Base-by-base conservation (phyloP, 2,797 vertebrate species). In the Pipistrellus nathusii region DNA sequence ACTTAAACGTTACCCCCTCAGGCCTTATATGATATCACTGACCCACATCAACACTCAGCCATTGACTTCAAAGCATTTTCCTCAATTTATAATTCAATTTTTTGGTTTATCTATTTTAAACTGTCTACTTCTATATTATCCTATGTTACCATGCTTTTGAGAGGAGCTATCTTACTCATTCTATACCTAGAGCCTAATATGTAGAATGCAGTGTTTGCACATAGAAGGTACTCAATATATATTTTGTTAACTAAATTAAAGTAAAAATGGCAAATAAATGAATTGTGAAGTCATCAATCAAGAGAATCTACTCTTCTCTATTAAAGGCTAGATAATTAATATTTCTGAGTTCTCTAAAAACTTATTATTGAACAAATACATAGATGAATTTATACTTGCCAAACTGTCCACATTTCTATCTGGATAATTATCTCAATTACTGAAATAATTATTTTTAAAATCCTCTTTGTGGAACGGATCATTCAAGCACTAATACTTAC, bases 401-500 rank as follows among this genome's bases (percentile, higher is more conserved):
- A 84, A 85, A 84, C 38, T 95, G 44, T 73, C 32, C 35, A 92
- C 23, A 95, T 68, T 85, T 71, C 51, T 38, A 86, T 64, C n/a
- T 90, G 18, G 44, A 84, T 85, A 92, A 90, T 68, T 15, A 14
- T 53, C 86, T 62, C n/a, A 80, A 89, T 55, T 81, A 92, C 0
- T 78, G 17, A 95, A 89, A 81, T 93, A 90, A 85, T 25, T 93
- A 12, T 38, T 62, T 62, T 62, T 64, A 41, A 94, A 80, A 44
- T 85, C 46, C 20, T 88, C 82, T 95, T 88, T 72, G 55, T 41
- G 72, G 30, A 90, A 86, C 69, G 44, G 89, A 53, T 2, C 90
- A 32, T 87, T 92, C 18, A 93, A 78, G 82, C 3, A 77, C 41
- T 3, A 64, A 82, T 46, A 98, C 98, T 98, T 96, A 99, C 99